Conservation (phyloP, 1,140 invertebrate species). For the Harlomillsia oculata region DNA sequence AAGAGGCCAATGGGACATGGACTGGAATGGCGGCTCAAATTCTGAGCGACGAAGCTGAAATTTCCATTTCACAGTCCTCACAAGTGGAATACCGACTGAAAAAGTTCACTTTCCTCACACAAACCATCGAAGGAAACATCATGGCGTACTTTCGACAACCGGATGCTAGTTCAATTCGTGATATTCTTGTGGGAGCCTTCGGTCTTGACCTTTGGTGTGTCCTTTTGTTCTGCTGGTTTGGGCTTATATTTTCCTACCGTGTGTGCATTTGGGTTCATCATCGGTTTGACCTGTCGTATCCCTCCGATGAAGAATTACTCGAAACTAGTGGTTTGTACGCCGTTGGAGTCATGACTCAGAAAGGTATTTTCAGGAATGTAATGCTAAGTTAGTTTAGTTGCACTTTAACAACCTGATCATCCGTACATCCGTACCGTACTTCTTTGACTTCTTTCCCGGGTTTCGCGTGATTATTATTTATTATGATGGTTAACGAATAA, state of each 20-base stretch:
- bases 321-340: not conserved
- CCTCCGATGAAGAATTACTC: not conserved
- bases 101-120: conserved; percentile 1
- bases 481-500: not conserved
- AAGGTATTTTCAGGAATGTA: not conserved
- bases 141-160: conserved; percentile 42
- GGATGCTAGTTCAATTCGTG: conserved; percentile 44
- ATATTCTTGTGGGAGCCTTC: conserved; percentile 18
- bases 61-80: not conserved
- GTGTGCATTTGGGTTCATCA: not conserved
- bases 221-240: conserved; percentile 3
- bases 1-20: conserved; percentile 9
- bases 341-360: not conserved
- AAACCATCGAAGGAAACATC: not conserved
- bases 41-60: conserved; percentile 3
- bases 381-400: not conserved
- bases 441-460: not conserved
- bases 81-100: not conserved
- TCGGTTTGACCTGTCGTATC: not conserved
- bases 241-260: not conserved
- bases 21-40: conserved; percentile 13
- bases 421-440: not conserved
- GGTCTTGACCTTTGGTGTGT: conserved; percentile 9
- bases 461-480: not conserved
- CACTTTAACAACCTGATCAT: not conserved